A percentile compares a stretch with the other conserved stretches of the same genome.
phyloP scores from a whole-genome alignment of 1,140 invertebrate species.

The Sipha flava region DNA sequence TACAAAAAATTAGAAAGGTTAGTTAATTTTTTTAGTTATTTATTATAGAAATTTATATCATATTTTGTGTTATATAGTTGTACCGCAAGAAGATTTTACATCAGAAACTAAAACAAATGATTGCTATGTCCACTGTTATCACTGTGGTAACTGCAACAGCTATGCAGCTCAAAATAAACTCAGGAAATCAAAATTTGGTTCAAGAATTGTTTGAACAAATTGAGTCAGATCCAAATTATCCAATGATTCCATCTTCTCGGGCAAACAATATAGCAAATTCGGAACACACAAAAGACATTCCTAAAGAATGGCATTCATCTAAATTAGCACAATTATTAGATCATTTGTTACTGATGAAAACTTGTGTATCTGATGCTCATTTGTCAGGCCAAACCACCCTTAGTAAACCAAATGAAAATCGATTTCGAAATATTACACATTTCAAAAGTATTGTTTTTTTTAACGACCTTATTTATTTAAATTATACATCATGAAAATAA shows the following conservation, averaged over 20 bases:
- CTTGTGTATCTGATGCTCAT: background rate
- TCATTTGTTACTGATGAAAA: background rate
- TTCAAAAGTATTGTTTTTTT: background rate
- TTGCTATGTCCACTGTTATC: constrained; percentile 13
- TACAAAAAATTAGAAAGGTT: constrained; percentile 13
- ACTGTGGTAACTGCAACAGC: background rate
- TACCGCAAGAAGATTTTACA: background rate
- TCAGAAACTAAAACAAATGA: constrained; percentile 13
- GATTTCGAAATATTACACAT: background rate
- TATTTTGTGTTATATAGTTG: background rate
- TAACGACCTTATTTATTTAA: background rate
- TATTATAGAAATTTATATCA: background rate
- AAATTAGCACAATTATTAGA: background rate
- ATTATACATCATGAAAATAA: background rate
- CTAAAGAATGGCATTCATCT: background rate
- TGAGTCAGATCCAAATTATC: constrained; percentile 15
- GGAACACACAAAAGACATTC: background rate
- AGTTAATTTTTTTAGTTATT: background rate
- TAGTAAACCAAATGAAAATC: background rate
- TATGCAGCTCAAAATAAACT: background rate
- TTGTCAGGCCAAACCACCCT: background rate
- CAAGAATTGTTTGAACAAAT: background rate
- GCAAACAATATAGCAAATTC: background rate
- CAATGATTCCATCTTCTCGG: background rate
- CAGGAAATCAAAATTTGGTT: background rate